Percentiles rank a stretch among this genome's conserved stretches.
Conservation (phyloP, 1,140 invertebrate genomes). For the Lepidurus packardi region DNA sequence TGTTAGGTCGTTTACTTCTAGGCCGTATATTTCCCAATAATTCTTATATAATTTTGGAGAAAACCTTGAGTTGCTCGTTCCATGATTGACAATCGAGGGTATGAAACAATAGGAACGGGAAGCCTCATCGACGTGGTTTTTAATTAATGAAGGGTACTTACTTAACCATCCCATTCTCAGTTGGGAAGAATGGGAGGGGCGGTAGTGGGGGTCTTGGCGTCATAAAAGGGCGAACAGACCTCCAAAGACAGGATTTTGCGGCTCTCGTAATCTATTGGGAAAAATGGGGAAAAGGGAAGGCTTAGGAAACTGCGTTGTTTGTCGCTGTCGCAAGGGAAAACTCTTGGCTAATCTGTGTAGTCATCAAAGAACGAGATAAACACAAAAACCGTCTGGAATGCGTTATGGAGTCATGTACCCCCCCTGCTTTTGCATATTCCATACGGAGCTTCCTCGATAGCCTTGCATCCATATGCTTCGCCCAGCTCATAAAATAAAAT, state of each 20-base stretch:
- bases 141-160: not conserved
- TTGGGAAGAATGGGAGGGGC: not conserved
- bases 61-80: not conserved
- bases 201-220: not conserved
- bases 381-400: not conserved
- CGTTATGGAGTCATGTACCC: not conserved
- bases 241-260: not conserved
- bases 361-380: not conserved
- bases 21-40: too few species aligned
- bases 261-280: not conserved
- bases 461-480: not conserved
- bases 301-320: conserved; percentile 1
- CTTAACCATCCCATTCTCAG: not conserved
- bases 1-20: too few species aligned
- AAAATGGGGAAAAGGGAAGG: not conserved
- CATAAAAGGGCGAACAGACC: not conserved
- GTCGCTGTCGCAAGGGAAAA: not conserved
- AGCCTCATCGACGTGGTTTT: not conserved
- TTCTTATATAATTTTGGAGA: not conserved
- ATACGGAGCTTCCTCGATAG: not conserved
- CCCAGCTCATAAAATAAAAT: not conserved
- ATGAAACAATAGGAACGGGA: not conserved
- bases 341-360: conserved; percentile 4
- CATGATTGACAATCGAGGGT: not conserved
- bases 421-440: not conserved